Evolutionary conservation across 2,113 vertebrate species (phyloP), one percentile per base, ranked within the genome.

Genomic region (Condylura cristata): DNA sequence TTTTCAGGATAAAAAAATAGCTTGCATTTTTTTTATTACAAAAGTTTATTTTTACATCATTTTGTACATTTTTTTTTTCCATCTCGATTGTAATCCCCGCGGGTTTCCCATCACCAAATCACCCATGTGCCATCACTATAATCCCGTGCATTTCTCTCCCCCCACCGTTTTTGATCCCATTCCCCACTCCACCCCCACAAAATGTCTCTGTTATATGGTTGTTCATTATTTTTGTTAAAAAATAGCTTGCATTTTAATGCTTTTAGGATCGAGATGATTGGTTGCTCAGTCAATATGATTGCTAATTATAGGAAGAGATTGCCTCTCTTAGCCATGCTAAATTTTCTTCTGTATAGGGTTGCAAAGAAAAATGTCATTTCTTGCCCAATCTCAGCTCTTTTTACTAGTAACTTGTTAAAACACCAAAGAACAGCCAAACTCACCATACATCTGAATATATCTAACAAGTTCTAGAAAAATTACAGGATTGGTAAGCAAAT

Each of bases 311-410:
- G 70, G 30, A 58, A 94, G 83, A 94, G 85, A 92, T 30, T 80
- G 81, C 75, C 60, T 95, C 39, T 81, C 76, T 72, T 61, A 89
- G 89, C 51, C 80, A 8, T 70, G 80, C 84, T 96, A 24, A 91
- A 94, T 95, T 96, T 90, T 89, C 30, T 92, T 60, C 76, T 58
- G 13, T 24, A 66, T 24, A 74, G 26, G 8, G 83, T n/a, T 94
- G 63, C 61, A 95, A 88, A 96, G 88, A 71, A 96, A 90, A 71
- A 63, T 37, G n/a, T 85, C 71, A 86, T 87, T 82, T 93, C 41
- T 96, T 95, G 63, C 24, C 81, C 93, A 39, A 95, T 90, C 66
- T 96, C 39, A 84, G 76, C 41, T 93, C 53, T 87, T 60, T 89
- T 94, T 70, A 30, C 61, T 71, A 78, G 61, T 14, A 82, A 88